Percentiles rank a stretch among this genome's conserved stretches.
Evolutionary conservation across 2,888 invertebrate genomes (phyloP).

Genomic region (Cyclophora punctaria): DNA sequence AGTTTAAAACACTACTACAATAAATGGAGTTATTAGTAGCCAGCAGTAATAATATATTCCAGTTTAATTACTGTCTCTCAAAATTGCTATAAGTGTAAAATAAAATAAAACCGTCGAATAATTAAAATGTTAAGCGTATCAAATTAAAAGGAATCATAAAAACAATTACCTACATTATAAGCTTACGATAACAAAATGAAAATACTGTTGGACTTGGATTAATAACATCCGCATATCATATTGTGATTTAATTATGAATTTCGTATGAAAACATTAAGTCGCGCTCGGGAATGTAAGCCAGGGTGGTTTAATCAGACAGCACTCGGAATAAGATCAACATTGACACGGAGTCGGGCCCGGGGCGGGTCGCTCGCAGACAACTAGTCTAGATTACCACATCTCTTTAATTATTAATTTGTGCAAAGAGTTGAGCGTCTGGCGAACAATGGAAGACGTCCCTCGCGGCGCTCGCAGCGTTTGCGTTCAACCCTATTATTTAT

Average conservation of each 20-base stretch:
- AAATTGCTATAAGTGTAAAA: too few species aligned
- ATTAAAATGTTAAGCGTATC: neutral
- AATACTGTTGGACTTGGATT: conserved; percentile 12
- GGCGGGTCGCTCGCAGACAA: conserved; percentile 18
- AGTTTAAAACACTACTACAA: too few species aligned
- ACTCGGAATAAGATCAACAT: conserved; percentile 50
- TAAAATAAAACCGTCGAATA: too few species aligned
- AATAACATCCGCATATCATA: conserved; percentile 26
- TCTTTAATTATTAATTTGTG: conserved; percentile 65
- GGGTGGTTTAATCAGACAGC: conserved; percentile 52
- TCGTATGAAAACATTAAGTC: conserved; percentile 41
- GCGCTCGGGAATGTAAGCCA: conserved; percentile 31
- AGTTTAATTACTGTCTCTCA: too few species aligned
- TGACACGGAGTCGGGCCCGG: conserved; percentile 32
- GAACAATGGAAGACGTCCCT: conserved; percentile 29
- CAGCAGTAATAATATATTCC: too few species aligned
- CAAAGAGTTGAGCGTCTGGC: conserved; percentile 56
- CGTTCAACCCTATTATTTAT: conserved; percentile 25
- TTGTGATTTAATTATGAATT: conserved; percentile 56
- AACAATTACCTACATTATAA: too few species aligned
- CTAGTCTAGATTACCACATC: conserved; percentile 50
- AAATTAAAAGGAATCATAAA: too few species aligned
- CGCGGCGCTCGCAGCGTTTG: conserved; percentile 46
- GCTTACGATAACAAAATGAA: conserved; percentile 2
- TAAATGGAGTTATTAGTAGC: too few species aligned